Evolutionary conservation across 2,797 vertebrate species (phyloP).

Genomic region (Hydrophis major): DNA sequence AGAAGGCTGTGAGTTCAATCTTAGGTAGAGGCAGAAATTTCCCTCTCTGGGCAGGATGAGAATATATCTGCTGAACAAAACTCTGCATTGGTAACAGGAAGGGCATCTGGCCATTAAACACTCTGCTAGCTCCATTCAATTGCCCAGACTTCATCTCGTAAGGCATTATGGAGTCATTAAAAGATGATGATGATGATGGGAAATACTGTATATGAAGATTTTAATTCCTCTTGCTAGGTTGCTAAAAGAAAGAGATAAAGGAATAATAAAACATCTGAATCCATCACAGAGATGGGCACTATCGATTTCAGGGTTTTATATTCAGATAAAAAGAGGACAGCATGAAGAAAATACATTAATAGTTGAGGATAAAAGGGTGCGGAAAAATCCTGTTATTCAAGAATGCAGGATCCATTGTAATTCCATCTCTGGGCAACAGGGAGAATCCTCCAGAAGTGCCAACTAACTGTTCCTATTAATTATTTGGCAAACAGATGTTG

Average conservation of each 20-base stretch:
- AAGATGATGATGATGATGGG: no score
- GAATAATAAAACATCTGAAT: slow-evolving; percentile 15
- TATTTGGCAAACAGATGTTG: slow-evolving; percentile 54
- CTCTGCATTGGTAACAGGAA: no score
- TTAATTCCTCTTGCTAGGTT: not conserved
- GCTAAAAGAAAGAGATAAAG: not conserved
- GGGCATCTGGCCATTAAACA: no score
- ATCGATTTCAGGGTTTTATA: slow-evolving; percentile 24
- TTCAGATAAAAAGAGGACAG: slow-evolving; percentile 28
- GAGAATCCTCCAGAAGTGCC: slow-evolving; percentile 49
- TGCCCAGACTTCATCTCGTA: no score
- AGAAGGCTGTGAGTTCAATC: no score
- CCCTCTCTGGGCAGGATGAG: no score
- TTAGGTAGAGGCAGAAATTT: no score
- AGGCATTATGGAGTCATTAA: no score
- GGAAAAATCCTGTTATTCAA: slow-evolving; percentile 30
- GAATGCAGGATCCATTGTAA: slow-evolving; percentile 55
- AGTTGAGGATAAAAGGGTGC: slow-evolving; percentile 38
- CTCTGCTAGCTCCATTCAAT: no score
- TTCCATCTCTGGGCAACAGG: slow-evolving; percentile 41
- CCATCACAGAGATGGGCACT: not conserved
- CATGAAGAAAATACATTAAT: slow-evolving; percentile 6
- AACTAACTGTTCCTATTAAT: slow-evolving; percentile 51
- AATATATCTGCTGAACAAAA: no score
- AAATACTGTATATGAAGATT: not conserved